A percentile compares a stretch with the other conserved stretches of the same genome.
phyloP scores from a whole-genome alignment of 1,140 invertebrate genomes.

The Teleogryllus occipitalis region DNA sequence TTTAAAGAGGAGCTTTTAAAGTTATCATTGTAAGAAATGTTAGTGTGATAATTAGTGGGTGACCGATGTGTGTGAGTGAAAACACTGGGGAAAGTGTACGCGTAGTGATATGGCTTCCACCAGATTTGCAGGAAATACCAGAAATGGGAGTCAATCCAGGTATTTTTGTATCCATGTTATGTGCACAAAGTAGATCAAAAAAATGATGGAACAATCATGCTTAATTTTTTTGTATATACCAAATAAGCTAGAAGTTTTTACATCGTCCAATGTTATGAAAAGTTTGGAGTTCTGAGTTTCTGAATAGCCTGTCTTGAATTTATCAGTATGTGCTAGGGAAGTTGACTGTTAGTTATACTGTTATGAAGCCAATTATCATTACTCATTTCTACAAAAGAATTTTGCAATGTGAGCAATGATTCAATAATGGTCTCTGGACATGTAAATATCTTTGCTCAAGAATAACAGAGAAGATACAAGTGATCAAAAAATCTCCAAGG shows the following conservation, averaged over 20 bases:
- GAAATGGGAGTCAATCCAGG: background rate
- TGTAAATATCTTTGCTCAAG: background rate
- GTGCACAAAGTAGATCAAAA: background rate
- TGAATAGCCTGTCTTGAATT: background rate
- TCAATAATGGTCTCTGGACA: background rate
- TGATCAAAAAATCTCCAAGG: background rate
- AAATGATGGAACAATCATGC: background rate
- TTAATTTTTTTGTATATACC: background rate
- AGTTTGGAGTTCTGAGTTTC: background rate
- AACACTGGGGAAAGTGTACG: slow-evolving; percentile 6
- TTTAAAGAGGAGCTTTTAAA: slow-evolving; percentile 8
- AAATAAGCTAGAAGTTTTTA: background rate
- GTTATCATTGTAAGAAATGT: background rate
- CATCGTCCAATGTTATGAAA: background rate
- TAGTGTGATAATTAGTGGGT: slow-evolving; percentile 12
- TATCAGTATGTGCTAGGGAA: background rate
- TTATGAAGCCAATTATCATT: background rate
- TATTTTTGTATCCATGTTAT: slow-evolving; percentile 12
- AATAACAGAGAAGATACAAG: background rate
- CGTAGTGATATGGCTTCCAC: slow-evolving; percentile 15
- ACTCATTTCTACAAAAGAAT: background rate
- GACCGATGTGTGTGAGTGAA: slow-evolving; percentile 9
- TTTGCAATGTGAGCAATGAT: background rate
- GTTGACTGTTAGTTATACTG: background rate
- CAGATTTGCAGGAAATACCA: slow-evolving; percentile 8